These are phyloP conservation scores for Pollenia angustigena DNA, from an alignment of 2,888 invertebrate genomes.

Conservation along the genomic window DNA sequence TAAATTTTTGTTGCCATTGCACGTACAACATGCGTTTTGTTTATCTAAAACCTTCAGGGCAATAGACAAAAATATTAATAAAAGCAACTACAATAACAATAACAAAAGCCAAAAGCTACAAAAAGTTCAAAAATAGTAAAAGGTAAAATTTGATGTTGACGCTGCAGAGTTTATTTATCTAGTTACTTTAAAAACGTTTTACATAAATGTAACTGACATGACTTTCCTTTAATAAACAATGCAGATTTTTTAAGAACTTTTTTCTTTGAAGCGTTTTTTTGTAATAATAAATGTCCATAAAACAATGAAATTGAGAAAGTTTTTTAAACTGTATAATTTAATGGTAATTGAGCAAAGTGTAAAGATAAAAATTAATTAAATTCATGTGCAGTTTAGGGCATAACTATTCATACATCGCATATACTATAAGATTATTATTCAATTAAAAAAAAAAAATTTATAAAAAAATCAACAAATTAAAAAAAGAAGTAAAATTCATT, in stretches of 20 bases:
- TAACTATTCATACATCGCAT: no score
- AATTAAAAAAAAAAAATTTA: no score
- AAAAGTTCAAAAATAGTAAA: slow-evolving; percentile 18
- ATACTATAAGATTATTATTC: no score
- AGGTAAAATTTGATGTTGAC: slow-evolving; percentile 18
- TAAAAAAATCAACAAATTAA: no score
- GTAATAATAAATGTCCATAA: background rate
- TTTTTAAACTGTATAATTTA: background rate
- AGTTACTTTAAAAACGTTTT: slow-evolving; percentile 36
- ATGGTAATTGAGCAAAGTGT: no score
- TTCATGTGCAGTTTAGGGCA: no score
- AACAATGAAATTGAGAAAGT: background rate
- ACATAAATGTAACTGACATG: slow-evolving; percentile 1
- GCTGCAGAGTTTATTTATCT: slow-evolving; percentile 12
- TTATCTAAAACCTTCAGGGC: slow-evolving; percentile 65
- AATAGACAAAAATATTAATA: slow-evolving; percentile 19
- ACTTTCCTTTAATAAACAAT: background rate
- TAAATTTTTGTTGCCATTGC: slow-evolving; percentile 54
- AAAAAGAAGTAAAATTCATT: no score
- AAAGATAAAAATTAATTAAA: no score
- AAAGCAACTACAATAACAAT: background rate
- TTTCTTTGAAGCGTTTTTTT: background rate
- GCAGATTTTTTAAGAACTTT: background rate
- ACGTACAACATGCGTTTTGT: slow-evolving; percentile 67
- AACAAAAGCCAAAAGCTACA: slow-evolving; percentile 4